phyloP scores from a whole-genome alignment of 2,113 vertebrate genomes.

The Coptodon rendalli region DNA sequence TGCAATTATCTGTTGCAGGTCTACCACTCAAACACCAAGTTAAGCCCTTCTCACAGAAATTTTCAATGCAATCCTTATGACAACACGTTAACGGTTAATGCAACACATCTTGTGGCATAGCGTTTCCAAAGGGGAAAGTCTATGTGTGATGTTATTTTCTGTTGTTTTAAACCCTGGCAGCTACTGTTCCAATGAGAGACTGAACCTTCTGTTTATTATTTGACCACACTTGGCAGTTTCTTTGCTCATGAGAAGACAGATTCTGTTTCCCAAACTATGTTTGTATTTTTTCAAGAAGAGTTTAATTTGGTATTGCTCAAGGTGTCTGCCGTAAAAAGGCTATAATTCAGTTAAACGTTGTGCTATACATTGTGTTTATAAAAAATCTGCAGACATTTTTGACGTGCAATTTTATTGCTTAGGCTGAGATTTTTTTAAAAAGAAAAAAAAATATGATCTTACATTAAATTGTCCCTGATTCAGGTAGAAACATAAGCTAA shows the following conservation, averaged over 20 bases:
- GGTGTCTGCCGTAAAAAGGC: neutral
- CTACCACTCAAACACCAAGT: slow-evolving; percentile 61
- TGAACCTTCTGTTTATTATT: slow-evolving; percentile 42
- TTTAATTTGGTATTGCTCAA: slow-evolving; percentile 15
- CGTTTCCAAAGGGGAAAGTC: slow-evolving; percentile 34
- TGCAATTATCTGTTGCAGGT: slow-evolving; percentile 67
- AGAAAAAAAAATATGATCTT: neutral
- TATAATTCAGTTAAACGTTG: neutral
- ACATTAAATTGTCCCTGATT: neutral
- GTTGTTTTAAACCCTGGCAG: slow-evolving; percentile 39
- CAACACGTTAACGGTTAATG: slow-evolving; percentile 38
- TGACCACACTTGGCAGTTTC: neutral
- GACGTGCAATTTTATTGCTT: neutral
- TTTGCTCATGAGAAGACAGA: slow-evolving; percentile 11
- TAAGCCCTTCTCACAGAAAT: slow-evolving; percentile 46
- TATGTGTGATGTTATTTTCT: slow-evolving; percentile 16
- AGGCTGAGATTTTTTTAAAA: neutral
- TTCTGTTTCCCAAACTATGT: slow-evolving; percentile 27
- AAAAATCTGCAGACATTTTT: neutral
- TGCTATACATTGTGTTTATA: neutral
- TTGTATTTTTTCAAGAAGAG: slow-evolving; percentile 30
- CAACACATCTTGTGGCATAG: slow-evolving; percentile 39
- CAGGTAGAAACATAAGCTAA: neutral
- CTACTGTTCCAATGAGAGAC: slow-evolving; percentile 37
- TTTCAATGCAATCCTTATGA: slow-evolving; percentile 56